Percentiles rank a stretch among this genome's conserved stretches.
phyloP scores from a whole-genome alignment of 2,888 invertebrate species.

The Aspidiotus destructor region DNA sequence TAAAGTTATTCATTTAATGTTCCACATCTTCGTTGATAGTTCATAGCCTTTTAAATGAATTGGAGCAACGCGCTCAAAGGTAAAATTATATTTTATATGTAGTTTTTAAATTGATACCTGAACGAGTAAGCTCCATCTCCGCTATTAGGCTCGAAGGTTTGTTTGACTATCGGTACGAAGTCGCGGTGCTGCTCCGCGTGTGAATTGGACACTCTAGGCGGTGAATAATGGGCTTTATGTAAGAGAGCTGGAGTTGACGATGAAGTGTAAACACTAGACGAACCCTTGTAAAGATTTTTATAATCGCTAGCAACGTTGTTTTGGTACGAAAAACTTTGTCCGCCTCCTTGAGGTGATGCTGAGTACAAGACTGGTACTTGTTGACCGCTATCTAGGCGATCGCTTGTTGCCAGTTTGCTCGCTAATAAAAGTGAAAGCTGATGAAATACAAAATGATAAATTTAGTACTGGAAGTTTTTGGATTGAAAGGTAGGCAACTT shows the following conservation, averaged over 20 bases:
- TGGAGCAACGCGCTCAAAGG: no score
- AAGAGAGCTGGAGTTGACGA: slow-evolving; percentile 12
- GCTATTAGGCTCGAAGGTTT: slow-evolving; percentile 53
- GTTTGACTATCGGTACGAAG: slow-evolving; percentile 52
- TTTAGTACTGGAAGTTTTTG: no score
- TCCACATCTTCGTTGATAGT: no score
- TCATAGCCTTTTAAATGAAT: no score
- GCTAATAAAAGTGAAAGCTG: slow-evolving; percentile 14
- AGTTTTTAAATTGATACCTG: slow-evolving; percentile 45
- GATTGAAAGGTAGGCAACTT: no score
- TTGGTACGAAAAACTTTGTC: slow-evolving; percentile 22
- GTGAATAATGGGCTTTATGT: slow-evolving; percentile 25
- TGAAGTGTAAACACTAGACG: slow-evolving; percentile 15
- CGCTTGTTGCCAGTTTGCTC: slow-evolving; percentile 11
- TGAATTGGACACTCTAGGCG: slow-evolving; percentile 12
- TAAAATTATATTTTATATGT: no score
- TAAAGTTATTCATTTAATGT: no score
- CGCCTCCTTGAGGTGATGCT: slow-evolving; percentile 13
- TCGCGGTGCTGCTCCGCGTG: slow-evolving; percentile 36
- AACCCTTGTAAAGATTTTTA: slow-evolving; percentile 23
- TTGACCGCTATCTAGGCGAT: slow-evolving; percentile 24
- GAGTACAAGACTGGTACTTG: slow-evolving; percentile 11
- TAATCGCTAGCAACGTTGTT: slow-evolving; percentile 3
- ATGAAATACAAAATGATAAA: no score
- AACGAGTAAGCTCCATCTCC: slow-evolving; percentile 54